Base-by-base conservation (phyloP, 2,888 invertebrate genomes). In the Eupithecia subfuscata region DNA sequence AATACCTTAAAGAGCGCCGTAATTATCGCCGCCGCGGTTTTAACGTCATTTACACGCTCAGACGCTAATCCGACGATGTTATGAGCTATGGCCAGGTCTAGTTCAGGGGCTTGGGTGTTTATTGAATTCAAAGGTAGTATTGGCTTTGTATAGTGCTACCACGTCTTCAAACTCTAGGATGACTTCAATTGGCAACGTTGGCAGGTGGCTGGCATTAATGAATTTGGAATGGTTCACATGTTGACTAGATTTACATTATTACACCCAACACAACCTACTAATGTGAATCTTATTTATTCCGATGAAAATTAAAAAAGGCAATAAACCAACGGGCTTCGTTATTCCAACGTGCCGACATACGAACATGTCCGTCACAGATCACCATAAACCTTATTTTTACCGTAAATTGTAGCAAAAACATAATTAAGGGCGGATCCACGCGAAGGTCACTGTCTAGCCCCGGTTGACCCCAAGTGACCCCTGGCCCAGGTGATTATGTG, bases 401-500 rank as follows among this genome's bases (percentile, higher is more conserved):
- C 22, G 70, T 78, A 77, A 75, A 77, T 74, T 75, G 74, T 75
- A 74, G 43, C 75, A 63, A 70, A 75, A 75, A 75, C 73, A 69
- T 73, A 68, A 79, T 73, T 80, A 71, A 75, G 65, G 56, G 12
- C 40, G 25, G 22, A 75, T 64, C 64, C 37, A 80, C 79, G 80
- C 79, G 79, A 82, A 82, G 81, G 82, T 80, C 80, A 73, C 25
- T 1, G 76, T 69, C 56, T 72, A 77, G 75, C 74, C 71, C 70
- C 69, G 43, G 60, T 40, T n/a, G 70, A 48, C 48, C 70, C 48
- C 63, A 22, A 14, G 60, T 40, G 60, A 71, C 69, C 30, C 73
- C 73, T 14, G 67, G 45, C 63, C 18, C 34, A 22, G 65, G 65
- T 76, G 71, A 75, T 73, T 34, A 71, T 69, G 68, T 68, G 73